Conservation (phyloP, 2,888 invertebrate species). For the Candidula unifasciata region DNA sequence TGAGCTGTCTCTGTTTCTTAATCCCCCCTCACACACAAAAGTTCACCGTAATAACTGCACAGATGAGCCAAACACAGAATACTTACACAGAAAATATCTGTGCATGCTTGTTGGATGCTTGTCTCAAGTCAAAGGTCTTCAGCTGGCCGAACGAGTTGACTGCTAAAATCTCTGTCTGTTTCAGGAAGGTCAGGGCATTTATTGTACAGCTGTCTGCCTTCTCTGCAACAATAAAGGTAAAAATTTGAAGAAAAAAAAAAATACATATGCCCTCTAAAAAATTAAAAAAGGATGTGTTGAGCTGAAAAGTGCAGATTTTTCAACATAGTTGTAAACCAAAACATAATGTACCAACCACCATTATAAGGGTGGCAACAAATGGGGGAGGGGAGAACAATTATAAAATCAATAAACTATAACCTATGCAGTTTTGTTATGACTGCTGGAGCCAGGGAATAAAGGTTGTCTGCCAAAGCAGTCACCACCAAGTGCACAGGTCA, state of each 20-base stretch:
- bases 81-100: constrained; percentile 87
- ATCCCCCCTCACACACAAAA: neutral
- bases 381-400: too few species aligned
- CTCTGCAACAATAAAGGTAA: constrained; percentile 77
- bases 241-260: neutral
- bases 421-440: too few species aligned
- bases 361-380: too few species aligned
- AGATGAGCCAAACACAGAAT: neutral
- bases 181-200: constrained; percentile 87
- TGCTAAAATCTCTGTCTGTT: constrained; percentile 86
- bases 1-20: neutral
- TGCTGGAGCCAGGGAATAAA: too few species aligned
- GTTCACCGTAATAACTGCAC: neutral
- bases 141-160: constrained; percentile 92
- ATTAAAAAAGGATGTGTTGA: too few species aligned
- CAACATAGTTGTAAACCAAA: too few species aligned
- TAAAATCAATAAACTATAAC: too few species aligned
- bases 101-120: constrained; percentile 82
- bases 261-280: too few species aligned
- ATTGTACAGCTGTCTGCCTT: constrained; percentile 90
- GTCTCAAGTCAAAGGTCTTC: constrained; percentile 91
- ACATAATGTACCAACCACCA: too few species aligned
- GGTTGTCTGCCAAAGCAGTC: too few species aligned
- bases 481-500: too few species aligned
- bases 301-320: too few species aligned